Percentiles rank a stretch among this genome's conserved stretches.
These are phyloP conservation scores for Myripristis murdjan DNA, from an alignment of 2,797 vertebrate species.

Conservation along the genomic window DNA sequence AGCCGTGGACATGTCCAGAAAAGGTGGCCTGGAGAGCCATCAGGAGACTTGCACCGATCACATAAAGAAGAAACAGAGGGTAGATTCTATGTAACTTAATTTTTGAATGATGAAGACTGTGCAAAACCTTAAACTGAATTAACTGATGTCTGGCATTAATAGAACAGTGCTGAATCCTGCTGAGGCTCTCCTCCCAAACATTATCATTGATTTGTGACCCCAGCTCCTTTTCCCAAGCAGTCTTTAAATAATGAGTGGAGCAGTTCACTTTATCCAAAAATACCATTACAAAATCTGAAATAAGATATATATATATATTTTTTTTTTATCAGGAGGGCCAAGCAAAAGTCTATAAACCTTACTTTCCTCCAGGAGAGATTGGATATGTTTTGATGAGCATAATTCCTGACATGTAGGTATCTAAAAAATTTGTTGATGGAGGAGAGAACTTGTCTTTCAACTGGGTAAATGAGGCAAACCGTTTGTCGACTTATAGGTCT, in stretches of 20 bases:
- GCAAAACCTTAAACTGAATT: slow-evolving; percentile 8
- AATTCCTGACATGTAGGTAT: slow-evolving; percentile 18
- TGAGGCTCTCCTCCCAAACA: no score
- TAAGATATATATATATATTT: no score
- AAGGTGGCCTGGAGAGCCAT: neutral
- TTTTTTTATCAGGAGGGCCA: no score
- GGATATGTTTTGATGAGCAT: neutral
- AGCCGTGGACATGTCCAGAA: neutral
- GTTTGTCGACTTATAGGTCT: slow-evolving; percentile 14
- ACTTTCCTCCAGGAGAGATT: slow-evolving; percentile 1
- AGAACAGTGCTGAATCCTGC: neutral
- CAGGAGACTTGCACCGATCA: neutral
- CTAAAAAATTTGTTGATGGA: slow-evolving; percentile 8
- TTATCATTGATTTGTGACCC: no score
- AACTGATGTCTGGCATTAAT: slow-evolving; percentile 19
- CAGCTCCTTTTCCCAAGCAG: no score
- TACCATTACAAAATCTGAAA: no score
- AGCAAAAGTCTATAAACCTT: neutral
- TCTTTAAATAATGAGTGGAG: neutral
- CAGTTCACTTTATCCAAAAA: no score
- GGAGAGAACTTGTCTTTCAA: slow-evolving; percentile 9
- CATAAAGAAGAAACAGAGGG: neutral
- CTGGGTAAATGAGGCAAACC: slow-evolving; percentile 14
- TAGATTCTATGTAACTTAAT: neutral
- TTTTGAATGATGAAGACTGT: slow-evolving; percentile 1